Evolutionary conservation across 2,797 vertebrate species (phyloP).

Genomic region (Chloroceryle inda): DNA sequence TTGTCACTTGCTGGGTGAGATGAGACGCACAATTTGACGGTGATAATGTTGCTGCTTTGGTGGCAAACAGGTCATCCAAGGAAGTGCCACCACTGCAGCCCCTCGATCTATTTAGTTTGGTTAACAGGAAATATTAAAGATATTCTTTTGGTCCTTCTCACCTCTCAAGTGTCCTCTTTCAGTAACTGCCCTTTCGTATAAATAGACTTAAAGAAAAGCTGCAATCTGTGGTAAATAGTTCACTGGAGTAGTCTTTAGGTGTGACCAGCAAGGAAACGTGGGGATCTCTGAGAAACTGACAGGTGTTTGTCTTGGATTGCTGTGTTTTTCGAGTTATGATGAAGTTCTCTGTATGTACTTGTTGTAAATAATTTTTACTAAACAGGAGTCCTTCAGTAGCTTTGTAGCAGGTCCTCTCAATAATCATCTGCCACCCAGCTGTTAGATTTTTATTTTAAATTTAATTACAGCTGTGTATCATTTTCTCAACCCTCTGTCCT

Average conservation of each 20-base stretch:
- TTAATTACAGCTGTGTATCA: neutral
- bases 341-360: neutral
- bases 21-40: neutral
- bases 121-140: slow-evolving; percentile 44
- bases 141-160: slow-evolving; percentile 8
- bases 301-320: neutral
- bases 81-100: neutral
- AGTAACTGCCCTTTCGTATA: neutral
- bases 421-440: neutral
- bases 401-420: neutral
- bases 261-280: neutral
- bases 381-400: neutral
- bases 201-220: slow-evolving; percentile 42
- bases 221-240: slow-evolving; percentile 66
- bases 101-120: neutral
- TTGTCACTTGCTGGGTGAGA: neutral
- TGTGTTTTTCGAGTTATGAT: neutral
- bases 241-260: slow-evolving; percentile 38
- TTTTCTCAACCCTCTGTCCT: neutral
- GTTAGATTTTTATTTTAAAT: neutral
- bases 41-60: neutral
- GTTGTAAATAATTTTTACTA: neutral
- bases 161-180: slow-evolving; percentile 55
- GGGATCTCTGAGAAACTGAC: slow-evolving; percentile 36
- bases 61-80: neutral